Evolutionary conservation across 1,140 invertebrate species (phyloP).

Genomic region (Acromyrmex charruanus): DNA sequence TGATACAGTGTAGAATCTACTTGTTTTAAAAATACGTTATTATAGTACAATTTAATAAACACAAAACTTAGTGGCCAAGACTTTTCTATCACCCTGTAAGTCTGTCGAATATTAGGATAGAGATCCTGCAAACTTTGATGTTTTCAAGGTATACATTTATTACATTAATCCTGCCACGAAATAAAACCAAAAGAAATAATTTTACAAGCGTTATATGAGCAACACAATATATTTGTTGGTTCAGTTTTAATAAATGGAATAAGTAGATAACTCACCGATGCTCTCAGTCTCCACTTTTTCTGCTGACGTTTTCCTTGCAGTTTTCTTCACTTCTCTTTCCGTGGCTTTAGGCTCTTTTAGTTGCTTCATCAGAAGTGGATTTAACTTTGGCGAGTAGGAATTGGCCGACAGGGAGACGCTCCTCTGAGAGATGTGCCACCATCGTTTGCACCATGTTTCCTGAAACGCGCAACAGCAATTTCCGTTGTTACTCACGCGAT

Average conservation of each 20-base stretch:
- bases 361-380: slow-evolving; percentile 78
- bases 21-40: no score
- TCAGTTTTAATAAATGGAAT: neutral
- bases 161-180: neutral
- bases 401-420: slow-evolving; percentile 78
- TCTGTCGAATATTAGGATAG: neutral
- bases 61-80: no score
- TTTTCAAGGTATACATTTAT: neutral
- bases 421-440: slow-evolving; percentile 83
- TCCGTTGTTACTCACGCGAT: slow-evolving; percentile 18
- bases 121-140: neutral
- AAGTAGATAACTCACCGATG: slow-evolving; percentile 19
- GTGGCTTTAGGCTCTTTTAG: slow-evolving; percentile 58
- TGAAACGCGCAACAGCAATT: slow-evolving; percentile 66
- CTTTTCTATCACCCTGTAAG: no score
- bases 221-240: neutral
- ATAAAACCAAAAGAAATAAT: neutral
- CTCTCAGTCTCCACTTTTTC: slow-evolving; percentile 13
- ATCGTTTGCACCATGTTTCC: slow-evolving; percentile 85
- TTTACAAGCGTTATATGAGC: neutral
- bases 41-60: no score
- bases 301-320: slow-evolving; percentile 43
- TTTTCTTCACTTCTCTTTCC: slow-evolving; percentile 68
- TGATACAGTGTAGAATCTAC: no score
- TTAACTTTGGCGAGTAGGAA: slow-evolving; percentile 79